phyloP scores from a whole-genome alignment of 2,888 invertebrate genomes.

The Drosophila nr. perissopoda region DNA sequence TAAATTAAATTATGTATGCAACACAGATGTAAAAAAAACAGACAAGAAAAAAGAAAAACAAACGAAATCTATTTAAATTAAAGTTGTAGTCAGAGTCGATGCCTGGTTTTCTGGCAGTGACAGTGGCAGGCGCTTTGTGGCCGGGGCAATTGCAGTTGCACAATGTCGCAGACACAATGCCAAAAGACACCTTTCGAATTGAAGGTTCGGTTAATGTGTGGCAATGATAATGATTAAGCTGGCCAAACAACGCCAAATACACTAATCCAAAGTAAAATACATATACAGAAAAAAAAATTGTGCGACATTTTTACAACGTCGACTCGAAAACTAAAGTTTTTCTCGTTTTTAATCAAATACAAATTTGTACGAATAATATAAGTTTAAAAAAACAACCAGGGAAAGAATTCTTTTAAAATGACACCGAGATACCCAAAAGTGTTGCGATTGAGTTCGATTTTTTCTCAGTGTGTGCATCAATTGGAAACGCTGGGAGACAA shows the following conservation, averaged over 20 bases:
- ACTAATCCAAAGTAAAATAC: not conserved
- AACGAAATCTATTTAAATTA: conserved; percentile 72
- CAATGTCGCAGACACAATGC: conserved; percentile 28
- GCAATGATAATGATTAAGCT: conserved; percentile 76
- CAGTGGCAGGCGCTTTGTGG: conserved; percentile 21
- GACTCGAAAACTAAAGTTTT: accelerated
- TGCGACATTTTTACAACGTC: not conserved
- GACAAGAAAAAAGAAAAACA: conserved; percentile 40
- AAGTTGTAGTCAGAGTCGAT: conserved; percentile 30
- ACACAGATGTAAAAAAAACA: conserved; percentile 46
- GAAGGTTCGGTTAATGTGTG: conserved; percentile 64
- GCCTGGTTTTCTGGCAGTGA: conserved; percentile 32
- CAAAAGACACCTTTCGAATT: conserved; percentile 76
- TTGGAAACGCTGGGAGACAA: not conserved
- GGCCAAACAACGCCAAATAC: conserved; percentile 55
- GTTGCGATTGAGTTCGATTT: not conserved
- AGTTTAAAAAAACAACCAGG: not conserved
- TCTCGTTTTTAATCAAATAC: not conserved
- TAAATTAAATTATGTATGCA: conserved; percentile 69
- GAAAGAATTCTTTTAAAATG: not conserved
- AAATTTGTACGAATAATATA: not conserved
- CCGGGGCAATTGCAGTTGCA: conserved; percentile 53
- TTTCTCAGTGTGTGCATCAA: conserved; percentile 1
- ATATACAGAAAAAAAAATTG: not conserved
- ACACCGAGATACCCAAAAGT: not conserved